A percentile compares a stretch with the other conserved stretches of the same genome.
These are phyloP conservation scores for Penelope pileata DNA, from an alignment of 2,113 vertebrate genomes.

Conservation along the genomic window DNA sequence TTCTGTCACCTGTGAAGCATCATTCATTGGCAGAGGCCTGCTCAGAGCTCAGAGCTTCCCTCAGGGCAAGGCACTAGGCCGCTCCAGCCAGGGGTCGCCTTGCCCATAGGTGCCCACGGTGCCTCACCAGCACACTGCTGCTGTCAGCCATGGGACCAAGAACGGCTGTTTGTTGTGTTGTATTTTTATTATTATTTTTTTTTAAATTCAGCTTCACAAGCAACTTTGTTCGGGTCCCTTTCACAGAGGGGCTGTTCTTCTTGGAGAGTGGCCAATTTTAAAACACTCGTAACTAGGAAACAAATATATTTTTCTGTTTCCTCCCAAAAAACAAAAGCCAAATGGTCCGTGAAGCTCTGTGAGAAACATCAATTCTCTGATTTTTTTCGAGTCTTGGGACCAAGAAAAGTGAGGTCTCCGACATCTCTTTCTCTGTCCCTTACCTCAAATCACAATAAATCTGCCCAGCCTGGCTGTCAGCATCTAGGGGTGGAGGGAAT, in stretches of 20 bases:
- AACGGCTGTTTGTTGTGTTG: background rate
- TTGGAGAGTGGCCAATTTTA: background rate
- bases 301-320: background rate
- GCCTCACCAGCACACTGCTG: background rate
- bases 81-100: background rate
- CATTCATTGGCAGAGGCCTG: background rate
- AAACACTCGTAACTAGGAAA: background rate
- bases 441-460: constrained; percentile 47
- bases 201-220: background rate
- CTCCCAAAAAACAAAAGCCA: background rate
- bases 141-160: background rate
- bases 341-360: background rate
- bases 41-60: background rate
- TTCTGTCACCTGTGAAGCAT: background rate
- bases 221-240: background rate
- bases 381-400: background rate
- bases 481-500: constrained; percentile 20
- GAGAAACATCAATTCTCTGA: background rate
- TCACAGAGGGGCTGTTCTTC: background rate
- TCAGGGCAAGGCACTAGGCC: background rate
- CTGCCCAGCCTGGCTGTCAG: constrained; percentile 35
- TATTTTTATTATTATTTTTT: background rate
- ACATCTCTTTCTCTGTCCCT: background rate
- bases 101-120: background rate
- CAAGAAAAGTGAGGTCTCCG: background rate